These are phyloP conservation scores for Pseudochromis fuscus DNA, from an alignment of 2,797 vertebrate genomes.

Conservation along the genomic window DNA sequence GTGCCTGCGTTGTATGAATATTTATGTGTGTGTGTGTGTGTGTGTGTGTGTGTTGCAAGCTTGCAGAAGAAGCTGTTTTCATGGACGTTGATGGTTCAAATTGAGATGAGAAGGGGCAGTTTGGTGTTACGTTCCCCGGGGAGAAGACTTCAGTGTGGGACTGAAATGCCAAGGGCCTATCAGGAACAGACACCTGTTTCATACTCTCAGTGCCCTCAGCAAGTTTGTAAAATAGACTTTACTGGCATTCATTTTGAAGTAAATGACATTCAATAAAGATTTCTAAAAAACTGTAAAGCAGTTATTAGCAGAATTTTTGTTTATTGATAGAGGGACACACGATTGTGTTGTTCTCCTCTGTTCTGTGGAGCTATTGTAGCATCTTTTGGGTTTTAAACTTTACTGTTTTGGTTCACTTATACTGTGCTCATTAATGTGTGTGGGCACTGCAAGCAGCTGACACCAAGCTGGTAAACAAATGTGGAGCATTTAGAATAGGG, in stretches of 20 bases:
- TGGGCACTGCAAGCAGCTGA: not conserved
- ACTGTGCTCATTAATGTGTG: not conserved
- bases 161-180: slow-evolving; percentile 47
- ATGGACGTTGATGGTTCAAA: slow-evolving; percentile 21
- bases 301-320: not conserved
- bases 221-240: slow-evolving; percentile 11
- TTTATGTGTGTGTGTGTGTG: slow-evolving; percentile 31
- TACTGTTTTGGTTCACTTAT: not conserved
- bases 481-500: not conserved
- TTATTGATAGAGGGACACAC: not conserved
- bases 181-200: slow-evolving; percentile 44
- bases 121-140: slow-evolving; percentile 38
- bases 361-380: not conserved
- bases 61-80: slow-evolving; percentile 30
- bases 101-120: slow-evolving; percentile 41
- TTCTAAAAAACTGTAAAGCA: not conserved
- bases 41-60: slow-evolving; percentile 38
- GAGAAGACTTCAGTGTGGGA: slow-evolving; percentile 24
- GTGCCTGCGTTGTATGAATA: slow-evolving; percentile 43
- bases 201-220: slow-evolving; percentile 4
- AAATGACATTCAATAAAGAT: slow-evolving; percentile 1
- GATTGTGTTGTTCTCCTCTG: not conserved
- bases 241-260: not conserved
- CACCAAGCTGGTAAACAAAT: not conserved
- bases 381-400: slow-evolving; percentile 6